Conservation (phyloP, 2,888 invertebrate genomes). For the Noctua pronuba region DNA sequence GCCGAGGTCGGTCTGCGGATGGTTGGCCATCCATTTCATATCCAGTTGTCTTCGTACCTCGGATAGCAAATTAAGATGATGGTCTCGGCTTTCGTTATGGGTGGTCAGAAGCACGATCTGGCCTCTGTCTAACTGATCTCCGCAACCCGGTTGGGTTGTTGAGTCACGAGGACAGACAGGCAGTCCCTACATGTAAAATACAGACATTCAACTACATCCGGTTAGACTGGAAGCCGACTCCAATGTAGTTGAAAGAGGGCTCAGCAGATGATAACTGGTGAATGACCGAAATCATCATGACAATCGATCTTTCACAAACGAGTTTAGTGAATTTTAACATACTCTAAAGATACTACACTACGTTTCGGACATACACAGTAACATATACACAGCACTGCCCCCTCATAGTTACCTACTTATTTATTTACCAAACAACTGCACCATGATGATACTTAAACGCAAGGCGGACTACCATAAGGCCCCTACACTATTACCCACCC, state of each 20-base stretch:
- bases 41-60: background rate
- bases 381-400: background rate
- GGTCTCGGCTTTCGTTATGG: background rate
- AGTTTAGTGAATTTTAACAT: background rate
- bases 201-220: background rate
- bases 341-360: no score
- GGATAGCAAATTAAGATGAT: background rate
- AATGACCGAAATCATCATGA: background rate
- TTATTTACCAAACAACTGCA: slow-evolving; percentile 1
- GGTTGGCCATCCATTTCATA: background rate
- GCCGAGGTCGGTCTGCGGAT: background rate
- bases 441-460: background rate
- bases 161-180: background rate
- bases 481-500: background rate
- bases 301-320: background rate
- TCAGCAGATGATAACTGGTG: background rate
- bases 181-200: background rate
- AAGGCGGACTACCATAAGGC: background rate
- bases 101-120: background rate
- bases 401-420: slow-evolving; percentile 4
- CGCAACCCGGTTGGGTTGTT: background rate
- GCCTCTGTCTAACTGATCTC: background rate
- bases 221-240: background rate
- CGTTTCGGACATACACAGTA: background rate
- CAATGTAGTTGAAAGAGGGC: background rate